phyloP scores from a whole-genome alignment of 2,113 vertebrate genomes.

The Planiliza haematocheilus region DNA sequence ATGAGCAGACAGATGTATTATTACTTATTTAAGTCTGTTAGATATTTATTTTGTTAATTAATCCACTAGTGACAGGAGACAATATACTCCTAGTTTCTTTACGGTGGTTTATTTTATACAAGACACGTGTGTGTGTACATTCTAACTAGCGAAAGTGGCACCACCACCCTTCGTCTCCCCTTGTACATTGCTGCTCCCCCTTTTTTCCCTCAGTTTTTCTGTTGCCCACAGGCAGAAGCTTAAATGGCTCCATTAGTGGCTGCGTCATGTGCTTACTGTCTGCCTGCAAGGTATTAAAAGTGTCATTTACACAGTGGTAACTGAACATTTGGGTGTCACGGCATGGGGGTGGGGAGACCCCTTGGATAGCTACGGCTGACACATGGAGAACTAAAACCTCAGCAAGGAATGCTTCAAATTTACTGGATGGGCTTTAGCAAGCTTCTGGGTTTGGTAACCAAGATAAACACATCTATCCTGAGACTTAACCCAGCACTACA shows the following conservation, averaged over 20 bases:
- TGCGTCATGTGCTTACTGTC: slow-evolving; percentile 33
- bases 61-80: no score
- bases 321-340: background rate
- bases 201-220: slow-evolving; percentile 25
- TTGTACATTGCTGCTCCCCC: background rate
- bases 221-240: slow-evolving; percentile 18
- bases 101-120: no score
- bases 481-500: no score
- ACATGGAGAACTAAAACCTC: slow-evolving; percentile 12
- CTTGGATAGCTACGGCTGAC: slow-evolving; percentile 8
- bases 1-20: no score
- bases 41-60: no score
- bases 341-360: background rate
- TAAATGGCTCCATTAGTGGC: slow-evolving; percentile 55
- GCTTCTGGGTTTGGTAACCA: background rate
- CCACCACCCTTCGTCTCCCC: background rate
- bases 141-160: no score
- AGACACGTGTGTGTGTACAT: no score
- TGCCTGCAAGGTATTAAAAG: slow-evolving; percentile 28
- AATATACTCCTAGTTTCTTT: no score
- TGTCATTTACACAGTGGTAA: slow-evolving; percentile 34
- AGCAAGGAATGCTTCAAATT: no score
- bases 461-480: background rate
- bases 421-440: background rate
- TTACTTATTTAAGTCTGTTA: no score